These are phyloP conservation scores for Pomatostomus ruficeps DNA, from an alignment of 2,113 vertebrate genomes.

Conservation along the genomic window DNA sequence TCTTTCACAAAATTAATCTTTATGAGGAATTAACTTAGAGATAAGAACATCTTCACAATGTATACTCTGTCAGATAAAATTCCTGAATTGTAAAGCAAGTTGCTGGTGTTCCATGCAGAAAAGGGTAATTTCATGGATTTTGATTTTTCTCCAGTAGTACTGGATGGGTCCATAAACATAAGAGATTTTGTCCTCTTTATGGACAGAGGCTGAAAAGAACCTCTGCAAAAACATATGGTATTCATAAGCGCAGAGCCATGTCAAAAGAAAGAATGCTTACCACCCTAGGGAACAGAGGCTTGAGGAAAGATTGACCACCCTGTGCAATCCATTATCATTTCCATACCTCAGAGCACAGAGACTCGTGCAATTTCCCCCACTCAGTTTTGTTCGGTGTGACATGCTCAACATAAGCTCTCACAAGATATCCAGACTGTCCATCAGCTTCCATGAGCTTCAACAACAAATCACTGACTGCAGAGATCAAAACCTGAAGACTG, in stretches of 20 bases:
- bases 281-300: background rate
- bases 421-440: constrained; percentile 49
- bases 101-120: background rate
- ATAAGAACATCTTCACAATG: background rate
- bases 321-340: background rate
- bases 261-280: background rate
- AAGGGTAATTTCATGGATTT: background rate
- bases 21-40: background rate
- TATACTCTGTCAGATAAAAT: background rate
- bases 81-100: background rate
- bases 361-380: constrained; percentile 80
- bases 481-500: constrained; percentile 86
- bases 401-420: constrained; percentile 69
- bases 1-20: background rate
- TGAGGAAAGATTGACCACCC: background rate
- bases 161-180: background rate
- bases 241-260: background rate
- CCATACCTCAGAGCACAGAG: constrained; percentile 83
- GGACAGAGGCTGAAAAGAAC: background rate
- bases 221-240: background rate
- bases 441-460: constrained; percentile 73
- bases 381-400: constrained; percentile 75
- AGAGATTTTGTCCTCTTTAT: background rate
- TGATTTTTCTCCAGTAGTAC: background rate
- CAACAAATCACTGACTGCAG: constrained; percentile 77